Conservation (phyloP, 2,113 vertebrate species). For the Upupa epops region DNA sequence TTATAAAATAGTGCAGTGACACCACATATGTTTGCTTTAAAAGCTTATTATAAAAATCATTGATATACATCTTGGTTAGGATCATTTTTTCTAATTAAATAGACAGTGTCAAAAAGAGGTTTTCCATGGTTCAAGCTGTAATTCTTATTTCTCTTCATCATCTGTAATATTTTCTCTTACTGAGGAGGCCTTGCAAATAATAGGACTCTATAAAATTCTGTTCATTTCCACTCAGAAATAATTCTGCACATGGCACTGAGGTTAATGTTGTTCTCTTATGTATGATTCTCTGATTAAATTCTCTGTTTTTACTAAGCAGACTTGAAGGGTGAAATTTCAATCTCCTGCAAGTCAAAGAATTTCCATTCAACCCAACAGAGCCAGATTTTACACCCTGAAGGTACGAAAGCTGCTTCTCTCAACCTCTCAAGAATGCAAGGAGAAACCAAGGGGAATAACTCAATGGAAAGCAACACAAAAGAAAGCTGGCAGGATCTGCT, state of each 20-base stretch:
- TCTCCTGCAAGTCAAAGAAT: not conserved
- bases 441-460: slow-evolving; percentile 41
- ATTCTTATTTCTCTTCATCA: slow-evolving; percentile 44
- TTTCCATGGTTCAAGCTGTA: slow-evolving; percentile 43
- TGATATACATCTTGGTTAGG: slow-evolving; percentile 59
- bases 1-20: slow-evolving; percentile 56
- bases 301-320: slow-evolving; percentile 8
- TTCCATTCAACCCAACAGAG: not conserved
- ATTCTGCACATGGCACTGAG: not conserved
- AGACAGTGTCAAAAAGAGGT: slow-evolving; percentile 51
- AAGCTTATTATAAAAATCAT: slow-evolving; percentile 71
- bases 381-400: slow-evolving; percentile 43
- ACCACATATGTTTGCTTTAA: slow-evolving; percentile 68
- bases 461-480: slow-evolving; percentile 8
- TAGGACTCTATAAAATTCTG: not conserved
- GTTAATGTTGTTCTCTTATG: slow-evolving; percentile 39
- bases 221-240: slow-evolving; percentile 38
- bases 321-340: slow-evolving; percentile 7
- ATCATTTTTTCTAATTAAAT: slow-evolving; percentile 69
- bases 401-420: not conserved
- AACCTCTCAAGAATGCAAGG: slow-evolving; percentile 25
- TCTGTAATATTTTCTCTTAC: slow-evolving; percentile 5
- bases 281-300: slow-evolving; percentile 28
- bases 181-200: slow-evolving; percentile 25
- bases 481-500: slow-evolving; percentile 16